Evolutionary conservation across 2,113 vertebrate species (phyloP).

Genomic region (Melanostigma gelatinosum): DNA sequence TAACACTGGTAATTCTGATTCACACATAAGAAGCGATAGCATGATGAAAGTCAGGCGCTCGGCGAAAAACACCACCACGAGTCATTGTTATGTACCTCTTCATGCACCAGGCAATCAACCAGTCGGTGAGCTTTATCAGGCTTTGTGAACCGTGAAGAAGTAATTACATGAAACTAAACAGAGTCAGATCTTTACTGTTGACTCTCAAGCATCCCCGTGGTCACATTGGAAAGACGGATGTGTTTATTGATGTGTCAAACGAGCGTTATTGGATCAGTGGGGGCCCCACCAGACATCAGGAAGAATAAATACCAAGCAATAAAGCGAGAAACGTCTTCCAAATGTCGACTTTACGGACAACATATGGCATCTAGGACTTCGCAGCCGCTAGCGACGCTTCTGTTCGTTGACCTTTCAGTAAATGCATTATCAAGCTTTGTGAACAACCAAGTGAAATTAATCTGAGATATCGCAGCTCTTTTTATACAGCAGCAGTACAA

Average conservation of each 20-base stretch:
- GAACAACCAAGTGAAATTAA: slow-evolving; percentile 32
- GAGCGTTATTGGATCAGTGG: slow-evolving; percentile 49
- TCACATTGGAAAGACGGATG: slow-evolving; percentile 40
- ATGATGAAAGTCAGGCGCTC: background rate
- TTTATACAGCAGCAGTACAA: background rate
- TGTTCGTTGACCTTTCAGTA: slow-evolving; percentile 6
- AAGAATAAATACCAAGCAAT: slow-evolving; percentile 50
- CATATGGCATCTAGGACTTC: background rate
- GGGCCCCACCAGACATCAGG: slow-evolving; percentile 29
- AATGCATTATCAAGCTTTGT: background rate
- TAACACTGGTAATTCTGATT: slow-evolving; percentile 5
- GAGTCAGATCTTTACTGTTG: slow-evolving; percentile 54
- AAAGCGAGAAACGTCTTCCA: slow-evolving; percentile 24
- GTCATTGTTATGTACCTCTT: slow-evolving; percentile 13
- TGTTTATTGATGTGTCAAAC: slow-evolving; percentile 44
- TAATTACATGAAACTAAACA: slow-evolving; percentile 50
- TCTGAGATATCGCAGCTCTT: background rate
- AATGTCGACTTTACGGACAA: background rate
- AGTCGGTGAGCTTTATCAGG: slow-evolving; percentile 17
- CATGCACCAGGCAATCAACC: slow-evolving; percentile 20
- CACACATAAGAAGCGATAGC: background rate
- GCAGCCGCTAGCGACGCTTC: background rate
- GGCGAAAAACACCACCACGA: background rate
- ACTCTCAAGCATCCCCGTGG: slow-evolving; percentile 39
- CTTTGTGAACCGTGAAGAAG: slow-evolving; percentile 49